phyloP scores from a whole-genome alignment of 2,888 invertebrate species.

The Diarsia mendica region DNA sequence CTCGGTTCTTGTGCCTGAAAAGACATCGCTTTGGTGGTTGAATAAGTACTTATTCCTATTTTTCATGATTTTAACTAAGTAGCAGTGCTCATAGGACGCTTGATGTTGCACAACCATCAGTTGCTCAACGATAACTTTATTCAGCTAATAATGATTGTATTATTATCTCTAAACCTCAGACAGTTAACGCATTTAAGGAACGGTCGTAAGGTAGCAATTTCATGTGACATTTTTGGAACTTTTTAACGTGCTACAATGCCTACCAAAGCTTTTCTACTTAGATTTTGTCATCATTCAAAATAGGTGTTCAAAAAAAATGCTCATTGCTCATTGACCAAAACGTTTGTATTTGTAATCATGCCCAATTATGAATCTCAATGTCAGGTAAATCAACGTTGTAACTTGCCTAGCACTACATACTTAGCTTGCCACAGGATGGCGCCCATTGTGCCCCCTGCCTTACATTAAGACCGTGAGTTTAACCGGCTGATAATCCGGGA shows the following conservation, averaged over 20 bases:
- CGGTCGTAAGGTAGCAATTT: background rate
- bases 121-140: background rate
- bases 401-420: background rate
- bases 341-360: no score
- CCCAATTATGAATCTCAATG: background rate
- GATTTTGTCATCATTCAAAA: background rate
- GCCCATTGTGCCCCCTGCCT: slow-evolving; percentile 63
- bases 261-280: background rate
- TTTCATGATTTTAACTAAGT: no score
- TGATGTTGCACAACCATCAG: background rate
- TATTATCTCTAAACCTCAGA: background rate
- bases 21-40: background rate
- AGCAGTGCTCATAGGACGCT: no score
- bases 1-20: background rate
- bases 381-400: background rate
- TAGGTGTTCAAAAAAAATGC: background rate
- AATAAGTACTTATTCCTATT: background rate
- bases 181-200: background rate
- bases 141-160: background rate
- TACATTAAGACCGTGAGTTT: slow-evolving; percentile 84
- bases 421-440: slow-evolving; percentile 22
- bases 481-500: slow-evolving; percentile 87
- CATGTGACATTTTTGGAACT: background rate
- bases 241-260: no score
- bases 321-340: background rate